Evolutionary conservation across 2,113 vertebrate species (phyloP), one percentile per base, ranked within the genome.

Genomic region (Phasianus colchicus): DNA sequence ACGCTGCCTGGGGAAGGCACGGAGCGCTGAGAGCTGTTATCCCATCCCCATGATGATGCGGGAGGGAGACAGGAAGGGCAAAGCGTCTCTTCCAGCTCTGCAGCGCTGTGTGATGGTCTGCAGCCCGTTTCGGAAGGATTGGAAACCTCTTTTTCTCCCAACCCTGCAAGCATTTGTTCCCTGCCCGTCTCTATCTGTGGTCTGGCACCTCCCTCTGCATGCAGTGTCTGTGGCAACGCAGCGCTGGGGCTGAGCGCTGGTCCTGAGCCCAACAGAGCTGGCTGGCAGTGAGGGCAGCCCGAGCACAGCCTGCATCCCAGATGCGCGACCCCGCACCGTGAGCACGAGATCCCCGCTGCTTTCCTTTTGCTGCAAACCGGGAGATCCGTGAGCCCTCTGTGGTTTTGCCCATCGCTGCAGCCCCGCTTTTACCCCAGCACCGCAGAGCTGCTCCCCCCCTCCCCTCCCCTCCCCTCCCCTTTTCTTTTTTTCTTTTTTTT

Each of bases 291-390:
- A 40, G 27, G 47, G 20, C 63, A 60, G 74, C 13, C 32, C 50
- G 3, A 0, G 34, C 50, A 19, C 42, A 32, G 34, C 34, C 20
- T 50, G 2, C 14, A n/a, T 38, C n/a, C 22, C 38, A 1, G 27
- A 3, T 3, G 17, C 1, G 1, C 32, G 27, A 12, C 5, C 38
- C 54, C 0, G 1, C 10, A 25, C 18, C 1, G 1, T 0, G 1
- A 47, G 71, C 1, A 1, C 6, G 2, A 34, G 30, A 20, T 27
- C 40, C 38, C 38, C 34, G 22, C 47, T 17, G 40, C 38, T 2
- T 0, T 40, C 72, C 24, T 29, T 34, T 30, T 48, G 3, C 24
- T 15, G 34, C 15, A 10, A 47, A n/a, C 22, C 8, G 45, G n/a
- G 16, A 11, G 16, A 11, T 25, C 3, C 47, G n/a, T 1, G 2